Percentiles rank a stretch among this genome's conserved stretches.
Evolutionary conservation across 2,113 vertebrate species (phyloP).

Genomic region (Pteropus alecto): DNA sequence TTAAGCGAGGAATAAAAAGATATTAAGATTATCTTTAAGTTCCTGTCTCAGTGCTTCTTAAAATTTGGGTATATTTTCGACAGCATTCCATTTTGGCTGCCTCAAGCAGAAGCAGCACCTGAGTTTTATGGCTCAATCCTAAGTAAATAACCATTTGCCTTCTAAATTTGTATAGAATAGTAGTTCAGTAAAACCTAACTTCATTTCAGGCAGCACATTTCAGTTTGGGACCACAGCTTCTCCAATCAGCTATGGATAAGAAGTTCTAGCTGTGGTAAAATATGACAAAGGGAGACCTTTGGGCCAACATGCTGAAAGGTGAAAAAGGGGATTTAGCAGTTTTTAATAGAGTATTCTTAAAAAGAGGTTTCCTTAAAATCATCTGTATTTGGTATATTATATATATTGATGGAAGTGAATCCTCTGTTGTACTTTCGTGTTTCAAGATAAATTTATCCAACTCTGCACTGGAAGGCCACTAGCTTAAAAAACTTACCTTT

Average conservation of each 20-base stretch:
- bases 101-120: not conserved
- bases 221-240: not conserved
- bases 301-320: not conserved
- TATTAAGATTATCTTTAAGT: not conserved
- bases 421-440: not conserved
- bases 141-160: not conserved
- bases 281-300: not conserved
- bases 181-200: not conserved
- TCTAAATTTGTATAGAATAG: not conserved
- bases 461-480: not conserved
- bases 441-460: not conserved
- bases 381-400: not conserved
- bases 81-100: not conserved
- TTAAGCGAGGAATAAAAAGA: not conserved
- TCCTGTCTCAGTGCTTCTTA: not conserved
- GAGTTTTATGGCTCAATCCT: not conserved
- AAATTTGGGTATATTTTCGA: not conserved
- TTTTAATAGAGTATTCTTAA: not conserved
- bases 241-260: not conserved
- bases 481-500: not conserved
- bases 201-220: not conserved
- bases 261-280: not conserved
- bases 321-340: not conserved
- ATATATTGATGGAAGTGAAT: not conserved
- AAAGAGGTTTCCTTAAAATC: not conserved